These are phyloP conservation scores for Mionectes macconnelli DNA, from an alignment of 2,113 vertebrate species.

Conservation along the genomic window DNA sequence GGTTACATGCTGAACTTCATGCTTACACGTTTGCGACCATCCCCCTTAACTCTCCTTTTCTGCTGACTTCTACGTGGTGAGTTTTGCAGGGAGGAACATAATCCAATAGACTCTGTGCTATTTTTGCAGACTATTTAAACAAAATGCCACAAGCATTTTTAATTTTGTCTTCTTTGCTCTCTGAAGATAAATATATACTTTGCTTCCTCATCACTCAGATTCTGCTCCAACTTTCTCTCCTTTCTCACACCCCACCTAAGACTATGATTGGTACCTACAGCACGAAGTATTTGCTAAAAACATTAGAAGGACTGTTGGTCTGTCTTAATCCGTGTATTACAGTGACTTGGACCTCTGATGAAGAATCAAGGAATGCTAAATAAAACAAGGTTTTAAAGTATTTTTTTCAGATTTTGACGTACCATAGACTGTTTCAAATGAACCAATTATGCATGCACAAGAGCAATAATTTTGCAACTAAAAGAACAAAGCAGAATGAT, in stretches of 20 bases:
- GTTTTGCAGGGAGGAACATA: background rate
- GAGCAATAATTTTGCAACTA: background rate
- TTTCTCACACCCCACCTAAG: background rate
- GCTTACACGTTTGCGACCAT: background rate
- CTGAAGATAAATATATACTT: background rate
- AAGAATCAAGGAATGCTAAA: background rate
- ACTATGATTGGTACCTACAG: background rate
- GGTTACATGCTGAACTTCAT: slow-evolving; percentile 45
- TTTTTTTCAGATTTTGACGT: background rate
- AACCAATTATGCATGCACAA: background rate
- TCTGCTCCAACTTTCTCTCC: background rate
- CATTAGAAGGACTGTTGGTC: background rate
- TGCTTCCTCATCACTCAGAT: background rate
- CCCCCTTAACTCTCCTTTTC: background rate
- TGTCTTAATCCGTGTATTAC: background rate
- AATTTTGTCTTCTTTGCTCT: background rate
- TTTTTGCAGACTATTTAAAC: background rate
- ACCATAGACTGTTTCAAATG: background rate
- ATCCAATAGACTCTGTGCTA: background rate
- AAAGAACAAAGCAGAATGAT: background rate
- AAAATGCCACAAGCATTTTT: background rate
- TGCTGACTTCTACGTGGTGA: background rate
- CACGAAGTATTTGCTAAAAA: background rate
- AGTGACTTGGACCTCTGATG: background rate
- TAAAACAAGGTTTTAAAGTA: background rate